Percentiles rank a stretch among this genome's conserved stretches.
These are phyloP conservation scores for Sander vitreus DNA, from an alignment of 2,113 vertebrate species.

Conservation along the genomic window DNA sequence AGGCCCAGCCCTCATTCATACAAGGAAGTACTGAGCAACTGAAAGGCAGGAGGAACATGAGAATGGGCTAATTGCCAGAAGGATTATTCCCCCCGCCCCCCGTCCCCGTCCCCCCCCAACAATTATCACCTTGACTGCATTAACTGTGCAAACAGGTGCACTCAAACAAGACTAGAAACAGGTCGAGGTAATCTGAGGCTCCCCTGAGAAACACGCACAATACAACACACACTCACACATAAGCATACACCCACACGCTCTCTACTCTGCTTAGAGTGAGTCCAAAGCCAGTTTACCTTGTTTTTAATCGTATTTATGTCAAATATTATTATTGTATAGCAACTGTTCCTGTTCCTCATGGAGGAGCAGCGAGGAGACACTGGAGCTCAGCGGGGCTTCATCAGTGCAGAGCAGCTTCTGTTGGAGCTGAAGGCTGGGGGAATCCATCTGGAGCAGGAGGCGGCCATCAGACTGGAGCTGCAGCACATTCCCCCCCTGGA, in stretches of 20 bases:
- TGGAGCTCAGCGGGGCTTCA: constrained; percentile 48
- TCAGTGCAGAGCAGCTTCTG: constrained; percentile 80
- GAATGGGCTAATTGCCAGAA: constrained; percentile 87
- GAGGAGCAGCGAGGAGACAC: constrained; percentile 57
- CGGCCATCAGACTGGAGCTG: constrained; percentile 62
- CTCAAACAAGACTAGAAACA: constrained; percentile 90
- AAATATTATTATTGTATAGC: constrained; percentile 50
- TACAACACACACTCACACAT: constrained; percentile 22
- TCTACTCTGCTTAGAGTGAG: constrained; percentile 24
- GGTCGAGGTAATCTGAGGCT: constrained; percentile 90
- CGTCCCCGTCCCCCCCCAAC: not conserved
- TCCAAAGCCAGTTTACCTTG: not conserved
- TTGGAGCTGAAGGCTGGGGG: constrained; percentile 81
- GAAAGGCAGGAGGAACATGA: constrained; percentile 50
- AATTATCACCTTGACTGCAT: constrained; percentile 94
- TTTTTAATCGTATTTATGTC: constrained; percentile 13
- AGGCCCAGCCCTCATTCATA: constrained; percentile 53
- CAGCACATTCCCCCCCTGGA: constrained; percentile 67
- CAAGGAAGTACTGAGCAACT: constrained; percentile 43
- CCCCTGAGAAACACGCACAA: constrained; percentile 26
- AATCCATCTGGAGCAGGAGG: constrained; percentile 70
- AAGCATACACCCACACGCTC: constrained; percentile 53
- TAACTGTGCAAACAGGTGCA: constrained; percentile 98
- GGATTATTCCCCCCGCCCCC: constrained; percentile 88
- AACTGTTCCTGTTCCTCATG: constrained; percentile 83